Conservation (phyloP, 2,888 invertebrate species). For the Hofmannophila pseudospretella region DNA sequence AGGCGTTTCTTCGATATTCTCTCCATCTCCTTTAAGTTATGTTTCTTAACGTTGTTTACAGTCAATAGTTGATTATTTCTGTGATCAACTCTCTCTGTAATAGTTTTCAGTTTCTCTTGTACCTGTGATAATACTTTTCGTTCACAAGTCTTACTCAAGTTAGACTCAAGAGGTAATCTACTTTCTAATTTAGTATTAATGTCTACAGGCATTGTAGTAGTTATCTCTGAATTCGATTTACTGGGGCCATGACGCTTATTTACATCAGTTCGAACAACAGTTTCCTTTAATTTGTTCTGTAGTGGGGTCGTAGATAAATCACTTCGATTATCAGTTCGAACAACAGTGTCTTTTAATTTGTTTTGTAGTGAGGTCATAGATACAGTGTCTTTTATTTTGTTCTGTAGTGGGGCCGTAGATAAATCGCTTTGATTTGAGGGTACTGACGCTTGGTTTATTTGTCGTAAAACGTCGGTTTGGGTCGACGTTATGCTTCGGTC, state of each 20-base stretch:
- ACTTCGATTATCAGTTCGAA: not conserved
- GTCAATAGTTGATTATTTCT: constrained; percentile 8
- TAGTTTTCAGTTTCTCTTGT: constrained; percentile 35
- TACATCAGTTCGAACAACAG: not conserved
- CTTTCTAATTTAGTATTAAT: not conserved
- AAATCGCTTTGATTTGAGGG: not conserved
- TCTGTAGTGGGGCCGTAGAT: not conserved
- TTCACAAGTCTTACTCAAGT: constrained; percentile 26
- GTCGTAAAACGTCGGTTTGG: not conserved
- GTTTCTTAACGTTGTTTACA: constrained; percentile 17
- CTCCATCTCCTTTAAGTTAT: constrained; percentile 25
- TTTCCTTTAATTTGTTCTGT: not conserved
- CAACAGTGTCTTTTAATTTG: not conserved
- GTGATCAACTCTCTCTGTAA: too few species aligned
- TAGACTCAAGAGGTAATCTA: constrained; percentile 7
- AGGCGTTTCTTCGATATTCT: constrained; percentile 47
- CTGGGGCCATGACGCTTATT: not conserved
- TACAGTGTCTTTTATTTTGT: not conserved
- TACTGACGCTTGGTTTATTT: not conserved
- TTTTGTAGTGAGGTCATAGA: not conserved
- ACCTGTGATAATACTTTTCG: constrained; percentile 44
- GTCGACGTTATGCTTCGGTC: not conserved
- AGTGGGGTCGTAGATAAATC: not conserved
- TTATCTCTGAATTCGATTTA: not conserved
- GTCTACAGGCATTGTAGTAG: not conserved